Conservation (phyloP, 1,140 invertebrate species). For the Matsumurasca onukii region DNA sequence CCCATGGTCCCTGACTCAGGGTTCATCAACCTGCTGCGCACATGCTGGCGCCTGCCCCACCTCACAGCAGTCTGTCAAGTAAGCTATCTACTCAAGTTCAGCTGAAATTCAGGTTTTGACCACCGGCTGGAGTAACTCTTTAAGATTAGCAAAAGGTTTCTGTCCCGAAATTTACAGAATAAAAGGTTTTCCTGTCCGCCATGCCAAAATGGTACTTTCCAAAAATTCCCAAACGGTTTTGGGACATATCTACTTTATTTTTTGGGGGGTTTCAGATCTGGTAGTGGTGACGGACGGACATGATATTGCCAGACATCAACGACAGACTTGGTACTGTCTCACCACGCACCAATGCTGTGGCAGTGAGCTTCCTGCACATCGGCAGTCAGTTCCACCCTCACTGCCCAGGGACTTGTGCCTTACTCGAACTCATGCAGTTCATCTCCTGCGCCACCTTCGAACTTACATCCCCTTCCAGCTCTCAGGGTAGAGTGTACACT, state of each 20-base stretch:
- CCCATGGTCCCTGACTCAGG: constrained; percentile 67
- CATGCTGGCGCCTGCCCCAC: constrained; percentile 74
- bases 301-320: constrained; percentile 71
- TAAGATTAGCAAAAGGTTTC: no score
- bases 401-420: constrained; percentile 69
- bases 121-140: no score
- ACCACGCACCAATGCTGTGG: constrained; percentile 74
- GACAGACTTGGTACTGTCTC: constrained; percentile 73
- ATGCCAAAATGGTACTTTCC: no score
- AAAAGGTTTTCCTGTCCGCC: no score
- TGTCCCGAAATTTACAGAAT: no score
- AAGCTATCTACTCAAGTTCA: constrained; percentile 44
- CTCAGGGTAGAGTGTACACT: constrained; percentile 15
- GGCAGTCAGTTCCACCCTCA: constrained; percentile 69
- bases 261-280: constrained; percentile 57
- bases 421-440: constrained; percentile 77
- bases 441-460: constrained; percentile 75
- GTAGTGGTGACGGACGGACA: constrained; percentile 77
- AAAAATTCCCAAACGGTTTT: neutral
- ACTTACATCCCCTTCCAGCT: constrained; percentile 53
- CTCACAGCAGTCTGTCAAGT: constrained; percentile 78
- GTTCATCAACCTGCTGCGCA: constrained; percentile 78
- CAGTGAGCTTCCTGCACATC: constrained; percentile 79
- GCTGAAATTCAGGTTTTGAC: neutral
- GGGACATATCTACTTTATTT: neutral